Percentiles rank a stretch among this genome's conserved stretches.
phyloP scores from a whole-genome alignment of 2,888 invertebrate species.

The Bembecia ichneumoniformis region DNA sequence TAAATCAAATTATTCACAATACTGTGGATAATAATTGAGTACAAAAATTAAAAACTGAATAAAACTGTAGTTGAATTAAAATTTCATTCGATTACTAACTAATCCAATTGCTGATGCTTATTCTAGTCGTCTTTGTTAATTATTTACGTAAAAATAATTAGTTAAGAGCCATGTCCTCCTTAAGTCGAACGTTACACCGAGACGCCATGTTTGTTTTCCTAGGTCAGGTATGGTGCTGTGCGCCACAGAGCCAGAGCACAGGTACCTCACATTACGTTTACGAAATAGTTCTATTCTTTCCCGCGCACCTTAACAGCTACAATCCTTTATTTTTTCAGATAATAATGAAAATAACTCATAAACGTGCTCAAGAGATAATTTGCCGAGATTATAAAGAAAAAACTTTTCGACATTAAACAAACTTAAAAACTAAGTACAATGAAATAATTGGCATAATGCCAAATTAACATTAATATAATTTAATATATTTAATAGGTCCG shows the following conservation, averaged over 20 bases:
- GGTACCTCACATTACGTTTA: slow-evolving; percentile 27
- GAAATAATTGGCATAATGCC: too few species aligned
- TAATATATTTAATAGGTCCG: too few species aligned
- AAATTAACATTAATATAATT: too few species aligned
- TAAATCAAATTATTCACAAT: too few species aligned
- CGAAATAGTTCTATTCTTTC: slow-evolving; percentile 20
- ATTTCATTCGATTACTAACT: too few species aligned
- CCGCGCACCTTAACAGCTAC: slow-evolving; percentile 32
- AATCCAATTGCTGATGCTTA: too few species aligned
- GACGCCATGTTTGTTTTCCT: slow-evolving; percentile 60
- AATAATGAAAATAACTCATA: slow-evolving; percentile 49
- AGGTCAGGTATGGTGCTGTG: slow-evolving; percentile 62
- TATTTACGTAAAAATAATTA: too few species aligned
- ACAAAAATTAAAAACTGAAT: too few species aligned
- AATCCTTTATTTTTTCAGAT: slow-evolving; percentile 52
- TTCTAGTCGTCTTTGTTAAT: too few species aligned
- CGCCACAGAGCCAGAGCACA: slow-evolving; percentile 33
- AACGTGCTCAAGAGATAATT: slow-evolving; percentile 15
- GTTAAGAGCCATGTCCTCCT: slow-evolving; percentile 21
- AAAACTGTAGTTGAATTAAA: too few species aligned
- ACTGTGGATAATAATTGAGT: too few species aligned
- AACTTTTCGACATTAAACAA: neutral
- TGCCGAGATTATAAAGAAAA: neutral
- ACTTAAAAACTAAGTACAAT: too few species aligned
- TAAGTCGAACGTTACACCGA: slow-evolving; percentile 14